Base-by-base conservation (phyloP, 1,140 invertebrate genomes). In the Chrysopa pallens region DNA sequence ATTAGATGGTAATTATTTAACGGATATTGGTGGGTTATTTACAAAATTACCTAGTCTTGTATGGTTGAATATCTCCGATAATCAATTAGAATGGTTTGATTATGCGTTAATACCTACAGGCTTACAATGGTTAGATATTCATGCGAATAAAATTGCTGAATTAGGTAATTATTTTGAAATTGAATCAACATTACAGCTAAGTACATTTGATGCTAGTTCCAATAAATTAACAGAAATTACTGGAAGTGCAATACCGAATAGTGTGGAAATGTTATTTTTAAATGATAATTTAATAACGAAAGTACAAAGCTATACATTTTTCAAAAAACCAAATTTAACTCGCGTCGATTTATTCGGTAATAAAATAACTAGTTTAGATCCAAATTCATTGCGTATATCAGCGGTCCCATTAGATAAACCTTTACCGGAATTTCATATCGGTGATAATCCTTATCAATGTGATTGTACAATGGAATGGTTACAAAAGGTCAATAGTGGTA, bases 51-150 rank as follows among this genome's bases (percentile, higher is more conserved):
- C 83, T 35, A 86, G 84, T 64, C 68, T 93, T 47, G 77, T 90
- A 28, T 90, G 86, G 84, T 64, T 94, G 36, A 93, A 93, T 57
- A 83, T 93, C 47, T 91, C 86, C 42, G 84, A 87, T 54, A 94
- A 94, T 66, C 74, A 78, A 43, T 68, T 94, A 35, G 77, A 83
- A 62, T 80, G 78, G 72, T 89, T 94, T 58, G 87, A 92, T 54
- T 93, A 92, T 57, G 84, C 84, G 38, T 76, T 89, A 60, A 86
- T 93, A 64, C 89, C 89, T 39, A 80, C 78, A 44, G 78, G 81
- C 46, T 66, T 94, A 38, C 80, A 90, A 62, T 90, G 84, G 81
- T 62, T 94, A 45, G 88, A 94, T 63, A 80, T 93, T 52, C 83
- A 89, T 53, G 73, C 78, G 23, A 91, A 92, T 63, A 74, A 83